A percentile compares a stretch with the other conserved stretches of the same genome.
These are phyloP conservation scores for Caenorhabditis wallacei DNA, from an alignment of 2,888 invertebrate genomes.

Conservation along the genomic window DNA sequence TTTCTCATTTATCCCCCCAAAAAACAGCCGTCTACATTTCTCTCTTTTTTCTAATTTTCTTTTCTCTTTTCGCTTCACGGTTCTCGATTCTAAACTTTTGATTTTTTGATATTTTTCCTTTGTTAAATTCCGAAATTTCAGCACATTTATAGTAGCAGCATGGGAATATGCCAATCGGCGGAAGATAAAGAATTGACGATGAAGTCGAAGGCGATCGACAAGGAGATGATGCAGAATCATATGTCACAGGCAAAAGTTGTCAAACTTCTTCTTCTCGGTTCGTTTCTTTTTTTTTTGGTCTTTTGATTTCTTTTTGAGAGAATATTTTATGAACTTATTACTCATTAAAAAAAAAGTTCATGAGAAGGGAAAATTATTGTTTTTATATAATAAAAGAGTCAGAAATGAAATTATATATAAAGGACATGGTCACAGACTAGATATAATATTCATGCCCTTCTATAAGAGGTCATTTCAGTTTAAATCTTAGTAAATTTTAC, in stretches of 20 bases:
- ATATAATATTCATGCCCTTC: too few species aligned
- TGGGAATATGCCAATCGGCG: conserved; percentile 82
- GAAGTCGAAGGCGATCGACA: conserved; percentile 82
- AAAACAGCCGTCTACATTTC: neutral
- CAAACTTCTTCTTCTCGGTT: conserved; percentile 77
- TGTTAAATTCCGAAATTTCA: conserved; percentile 23
- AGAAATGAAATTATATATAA: neutral
- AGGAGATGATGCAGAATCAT: conserved; percentile 81
- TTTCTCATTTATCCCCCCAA: conserved; percentile 12
- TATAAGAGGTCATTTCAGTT: neutral
- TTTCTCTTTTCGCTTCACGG: neutral
- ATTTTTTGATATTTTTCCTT: neutral
- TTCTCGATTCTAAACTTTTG: conserved; percentile 19
- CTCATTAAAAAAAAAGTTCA: conserved; percentile 8
- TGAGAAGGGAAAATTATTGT: conserved; percentile 1
- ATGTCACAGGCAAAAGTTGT: conserved; percentile 77
- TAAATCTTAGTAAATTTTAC: neutral
- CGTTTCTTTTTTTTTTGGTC: conserved; percentile 16
- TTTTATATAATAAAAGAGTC: neutral
- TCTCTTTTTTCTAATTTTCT: neutral
- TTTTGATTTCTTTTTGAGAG: neutral
- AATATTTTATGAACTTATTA: neutral
- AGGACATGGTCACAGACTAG: neutral
- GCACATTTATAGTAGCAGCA: conserved; percentile 49
- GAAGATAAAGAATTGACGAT: conserved; percentile 80